Percentiles rank a stretch among this genome's conserved stretches.
phyloP scores from a whole-genome alignment of 2,888 invertebrate species.

The Pseudococcus jackbeardsleyi region DNA sequence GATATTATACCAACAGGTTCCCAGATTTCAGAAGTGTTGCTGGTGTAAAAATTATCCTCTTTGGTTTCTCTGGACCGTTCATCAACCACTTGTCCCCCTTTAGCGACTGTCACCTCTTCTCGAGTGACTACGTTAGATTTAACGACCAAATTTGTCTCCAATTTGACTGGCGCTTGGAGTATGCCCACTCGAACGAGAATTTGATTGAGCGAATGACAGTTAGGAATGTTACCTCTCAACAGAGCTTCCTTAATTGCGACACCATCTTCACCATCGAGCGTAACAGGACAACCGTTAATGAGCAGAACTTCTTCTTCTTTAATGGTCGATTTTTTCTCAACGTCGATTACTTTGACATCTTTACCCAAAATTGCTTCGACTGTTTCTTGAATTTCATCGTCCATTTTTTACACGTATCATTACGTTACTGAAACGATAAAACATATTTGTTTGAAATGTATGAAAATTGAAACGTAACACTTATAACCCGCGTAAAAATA shows the following conservation, averaged over 20 bases:
- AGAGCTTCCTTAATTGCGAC: slow-evolving; percentile 78
- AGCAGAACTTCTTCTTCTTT: slow-evolving; percentile 80
- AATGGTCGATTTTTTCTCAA: slow-evolving; percentile 80
- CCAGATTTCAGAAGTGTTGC: slow-evolving; percentile 78
- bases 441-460: neutral
- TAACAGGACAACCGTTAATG: slow-evolving; percentile 80
- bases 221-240: slow-evolving; percentile 79
- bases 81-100: slow-evolving; percentile 79
- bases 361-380: slow-evolving; percentile 82
- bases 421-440: neutral
- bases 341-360: slow-evolving; percentile 80
- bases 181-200: slow-evolving; percentile 72
- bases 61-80: slow-evolving; percentile 79
- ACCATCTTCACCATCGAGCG: slow-evolving; percentile 78
- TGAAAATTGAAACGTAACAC: neutral
- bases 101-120: slow-evolving; percentile 79
- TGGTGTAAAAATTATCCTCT: slow-evolving; percentile 80
- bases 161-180: slow-evolving; percentile 76
- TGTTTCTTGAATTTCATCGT: slow-evolving; percentile 82
- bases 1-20: slow-evolving; percentile 72
- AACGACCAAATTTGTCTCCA: slow-evolving; percentile 80
- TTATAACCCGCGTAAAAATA: neutral
- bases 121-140: slow-evolving; percentile 80
- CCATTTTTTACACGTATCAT: slow-evolving; percentile 73
- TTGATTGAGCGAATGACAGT: slow-evolving; percentile 79